phyloP scores from a whole-genome alignment of 2,888 invertebrate genomes.

The Agrotis clavis region DNA sequence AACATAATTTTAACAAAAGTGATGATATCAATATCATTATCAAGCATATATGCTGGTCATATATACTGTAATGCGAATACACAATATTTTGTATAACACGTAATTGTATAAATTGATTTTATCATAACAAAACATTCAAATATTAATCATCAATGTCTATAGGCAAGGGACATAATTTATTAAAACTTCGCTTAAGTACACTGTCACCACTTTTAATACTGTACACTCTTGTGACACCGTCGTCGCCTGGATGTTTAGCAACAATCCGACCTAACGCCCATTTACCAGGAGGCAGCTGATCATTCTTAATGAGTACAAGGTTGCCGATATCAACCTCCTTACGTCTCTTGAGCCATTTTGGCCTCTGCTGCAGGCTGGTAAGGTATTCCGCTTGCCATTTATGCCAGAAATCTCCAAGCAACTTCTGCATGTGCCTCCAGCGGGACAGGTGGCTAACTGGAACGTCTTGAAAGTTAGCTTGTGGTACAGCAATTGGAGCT shows the following conservation, averaged over 20 bases:
- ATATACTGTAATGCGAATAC: neutral
- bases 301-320: constrained; percentile 4
- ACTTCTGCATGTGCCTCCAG: constrained; percentile 15
- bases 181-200: constrained; percentile 3
- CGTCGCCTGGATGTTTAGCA: neutral
- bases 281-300: neutral
- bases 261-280: neutral
- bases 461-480: neutral
- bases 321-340: constrained; percentile 9
- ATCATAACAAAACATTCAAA: neutral
- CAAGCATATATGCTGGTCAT: neutral
- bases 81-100: neutral
- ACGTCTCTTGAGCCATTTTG: neutral
- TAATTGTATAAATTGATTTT: neutral
- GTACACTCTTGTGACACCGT: neutral
- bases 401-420: constrained; percentile 4
- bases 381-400: constrained; percentile 7
- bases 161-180: constrained; percentile 2
- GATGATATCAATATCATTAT: neutral
- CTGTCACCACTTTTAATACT: constrained; percentile 1
- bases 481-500: neutral
- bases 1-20: neutral
- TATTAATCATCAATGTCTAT: constrained; percentile 8
- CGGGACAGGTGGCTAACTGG: constrained; percentile 11
- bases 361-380: neutral